Evolutionary conservation across 2,797 vertebrate species (phyloP), one percentile per base, ranked within the genome.

Genomic region (Betta splendens): DNA sequence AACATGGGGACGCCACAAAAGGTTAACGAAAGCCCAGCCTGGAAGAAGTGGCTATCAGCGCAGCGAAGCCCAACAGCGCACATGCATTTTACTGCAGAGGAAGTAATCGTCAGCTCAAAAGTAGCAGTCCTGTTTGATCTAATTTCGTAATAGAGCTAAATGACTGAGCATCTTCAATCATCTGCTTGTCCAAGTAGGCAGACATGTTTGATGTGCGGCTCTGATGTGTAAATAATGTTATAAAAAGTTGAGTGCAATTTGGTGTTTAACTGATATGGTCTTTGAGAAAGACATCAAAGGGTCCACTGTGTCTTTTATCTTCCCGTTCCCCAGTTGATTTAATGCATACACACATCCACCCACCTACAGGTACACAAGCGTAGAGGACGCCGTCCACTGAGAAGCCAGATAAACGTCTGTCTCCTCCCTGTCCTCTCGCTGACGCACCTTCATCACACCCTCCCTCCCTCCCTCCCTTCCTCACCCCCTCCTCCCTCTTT

Each of bases 191-290:
- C 38, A 38, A 77, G 63, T 65, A 64, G 62, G 38, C 42, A 72
- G 57, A 51, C 46, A 63, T 72, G 75, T 79, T 85, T 83, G 79
- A 84, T 85, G 79, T 79, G 29, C 48, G 43, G 77, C 77, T 83
- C 70, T 85, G 78, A 87, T 80, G 77, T 83, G 76, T 66, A 72
- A 85, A 85, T 69, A 72, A 54, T 40, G 58, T 31, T 10, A 65
- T 49, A 32, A 48, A 67, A 68, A 69, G 61, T 64, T 55, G 63
- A 75, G 68, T 51, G 62, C 54, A 71, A 72, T 75, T 79, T 76
- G 69, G 69, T 67, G 62, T 83, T 80, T 72, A 79, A 80, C 78
- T 71, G 72, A 80, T 54, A 61, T 17, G 52, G 64, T 77, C 50
- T 80, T 64, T 69, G 48, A 69, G 67, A 62, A 68, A 39, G 21